Percentiles rank a stretch among this genome's conserved stretches.
Conservation (phyloP, 2,888 invertebrate genomes). For the Agrotis ipsilon region DNA sequence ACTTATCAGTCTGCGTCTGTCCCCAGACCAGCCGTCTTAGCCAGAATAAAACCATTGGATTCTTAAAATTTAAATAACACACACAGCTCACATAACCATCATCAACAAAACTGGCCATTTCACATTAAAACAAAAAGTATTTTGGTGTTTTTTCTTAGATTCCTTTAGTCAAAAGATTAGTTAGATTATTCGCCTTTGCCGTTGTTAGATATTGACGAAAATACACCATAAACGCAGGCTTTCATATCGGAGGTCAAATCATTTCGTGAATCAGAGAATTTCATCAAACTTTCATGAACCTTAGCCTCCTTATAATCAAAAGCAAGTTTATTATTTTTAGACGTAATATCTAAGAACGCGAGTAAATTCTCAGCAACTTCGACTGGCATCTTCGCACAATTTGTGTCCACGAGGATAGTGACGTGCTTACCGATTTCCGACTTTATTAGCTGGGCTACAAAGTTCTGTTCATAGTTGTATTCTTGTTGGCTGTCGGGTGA, state of each 20-base stretch:
- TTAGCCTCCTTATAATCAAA: constrained; percentile 81
- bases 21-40: constrained; percentile 1
- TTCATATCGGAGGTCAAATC: constrained; percentile 80
- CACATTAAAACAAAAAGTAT: constrained; percentile 23
- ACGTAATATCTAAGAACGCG: constrained; percentile 86
- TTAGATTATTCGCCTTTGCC: constrained; percentile 59
- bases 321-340: constrained; percentile 79
- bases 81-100: constrained; percentile 21
- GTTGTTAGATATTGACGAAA: constrained; percentile 73
- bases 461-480: constrained; percentile 76
- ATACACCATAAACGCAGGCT: constrained; percentile 71
- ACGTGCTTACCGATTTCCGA: constrained; percentile 90
- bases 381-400: constrained; percentile 85
- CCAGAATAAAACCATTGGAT: constrained; percentile 26
- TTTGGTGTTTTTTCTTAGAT: constrained; percentile 41
- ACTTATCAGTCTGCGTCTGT: background rate
- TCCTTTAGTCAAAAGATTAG: background rate
- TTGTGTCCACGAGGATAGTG: constrained; percentile 86
- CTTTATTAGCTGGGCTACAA: constrained; percentile 82
- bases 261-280: constrained; percentile 78
- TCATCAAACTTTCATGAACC: constrained; percentile 79
- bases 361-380: constrained; percentile 89
- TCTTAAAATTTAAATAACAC: constrained; percentile 30
- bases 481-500: constrained; percentile 66
- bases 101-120: constrained; percentile 20